A percentile compares a stretch with the other conserved stretches of the same genome.
Evolutionary conservation across 2,797 vertebrate genomes (phyloP).

Genomic region (Garrulus glandarius): DNA sequence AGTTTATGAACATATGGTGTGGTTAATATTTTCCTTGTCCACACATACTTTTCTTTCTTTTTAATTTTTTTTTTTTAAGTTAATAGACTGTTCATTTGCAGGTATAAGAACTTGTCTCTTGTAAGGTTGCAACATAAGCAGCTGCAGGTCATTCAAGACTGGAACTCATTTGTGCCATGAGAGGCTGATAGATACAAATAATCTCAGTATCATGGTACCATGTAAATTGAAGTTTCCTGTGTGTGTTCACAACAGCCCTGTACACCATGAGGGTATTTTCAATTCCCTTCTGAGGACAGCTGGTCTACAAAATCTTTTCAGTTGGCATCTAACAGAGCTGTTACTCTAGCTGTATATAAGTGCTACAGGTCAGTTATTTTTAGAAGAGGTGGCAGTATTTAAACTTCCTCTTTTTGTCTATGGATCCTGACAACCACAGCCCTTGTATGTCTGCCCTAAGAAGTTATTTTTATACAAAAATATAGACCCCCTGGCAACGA

Average conservation of each 20-base stretch:
- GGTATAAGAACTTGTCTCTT: background rate
- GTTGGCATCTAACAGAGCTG: background rate
- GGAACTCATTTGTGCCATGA: background rate
- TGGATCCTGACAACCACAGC: background rate
- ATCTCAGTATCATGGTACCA: background rate
- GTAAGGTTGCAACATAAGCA: background rate
- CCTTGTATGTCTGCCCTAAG: background rate
- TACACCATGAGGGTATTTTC: background rate
- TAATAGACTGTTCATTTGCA: background rate
- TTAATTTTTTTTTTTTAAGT: background rate
- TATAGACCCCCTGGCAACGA: accelerated
- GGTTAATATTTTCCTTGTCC: background rate
- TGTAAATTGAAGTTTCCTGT: background rate
- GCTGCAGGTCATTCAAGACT: background rate
- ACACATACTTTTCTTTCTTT: background rate
- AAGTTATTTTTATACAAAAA: background rate
- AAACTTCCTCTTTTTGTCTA: background rate
- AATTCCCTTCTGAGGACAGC: background rate
- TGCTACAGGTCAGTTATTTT: background rate
- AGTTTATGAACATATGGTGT: background rate
- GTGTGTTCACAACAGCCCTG: background rate
- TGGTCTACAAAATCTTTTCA: background rate
- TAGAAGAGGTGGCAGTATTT: background rate
- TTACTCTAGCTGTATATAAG: background rate
- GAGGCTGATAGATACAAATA: background rate